Evolutionary conservation across 2,797 vertebrate genomes (phyloP), one percentile per base, ranked within the genome.

Genomic region (Pseudochromis fuscus): DNA sequence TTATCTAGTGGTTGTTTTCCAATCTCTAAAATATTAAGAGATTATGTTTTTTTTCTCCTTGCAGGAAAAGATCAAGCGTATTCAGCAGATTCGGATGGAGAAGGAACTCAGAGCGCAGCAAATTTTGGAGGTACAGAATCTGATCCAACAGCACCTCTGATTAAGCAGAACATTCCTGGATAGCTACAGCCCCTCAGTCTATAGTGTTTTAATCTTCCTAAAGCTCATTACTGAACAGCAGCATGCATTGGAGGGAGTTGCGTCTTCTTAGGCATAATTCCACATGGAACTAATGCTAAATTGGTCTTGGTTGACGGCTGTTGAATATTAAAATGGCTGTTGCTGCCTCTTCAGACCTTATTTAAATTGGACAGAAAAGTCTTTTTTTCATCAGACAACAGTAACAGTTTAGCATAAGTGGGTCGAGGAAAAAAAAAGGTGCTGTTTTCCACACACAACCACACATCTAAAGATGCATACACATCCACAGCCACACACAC

Each of bases 51-150:
- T 58, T 42, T 35, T 60, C n/a, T n/a, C 25, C 37, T 80, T 28
- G 72, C 89, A 99, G 98, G 98, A 99, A 91, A 99, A 99, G 95
- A 99, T 99, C 86, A 98, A 99, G 90, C 95, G 98, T 77, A 99
- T 99, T 94, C 97, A 99, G 90, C 98, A 99, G 93, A 97, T 99
- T 90, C 95, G 98, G 87, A 96, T 99, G 96, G 98, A 99, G 94
- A 99, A 99, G 91, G 98, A 99, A 94, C 94, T 97, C 92, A 94
- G 97, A 91, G 97, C 98, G 40, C 98, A 99, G 90, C 98, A 99
- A 88, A 98, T 99, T 94, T 93, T 99, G 86, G 98, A 99, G 97
- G 98, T 99, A 96, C 49, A 86, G 83, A 79, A 88, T 90, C 87
- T 89, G 89, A 91, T 89, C 82, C 88, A 88, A 70, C 84, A 83